Evolutionary conservation across 2,888 invertebrate species (phyloP).

Genomic region (Cephus pygmeus): DNA sequence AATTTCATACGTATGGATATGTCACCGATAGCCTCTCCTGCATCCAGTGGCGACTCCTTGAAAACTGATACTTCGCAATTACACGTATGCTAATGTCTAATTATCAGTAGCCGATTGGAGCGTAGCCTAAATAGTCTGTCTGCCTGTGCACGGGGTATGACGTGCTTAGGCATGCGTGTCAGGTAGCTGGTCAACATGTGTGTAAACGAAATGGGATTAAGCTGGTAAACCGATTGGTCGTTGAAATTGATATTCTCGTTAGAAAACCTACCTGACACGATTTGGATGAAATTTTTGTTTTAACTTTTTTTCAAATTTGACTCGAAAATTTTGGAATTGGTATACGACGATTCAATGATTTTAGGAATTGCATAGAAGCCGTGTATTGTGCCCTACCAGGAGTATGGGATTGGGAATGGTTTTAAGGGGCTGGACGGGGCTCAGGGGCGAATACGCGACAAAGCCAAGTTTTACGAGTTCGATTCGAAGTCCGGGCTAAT

Average conservation of each 20-base stretch:
- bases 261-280: too few species aligned
- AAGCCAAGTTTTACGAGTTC: constrained; percentile 17
- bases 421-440: not conserved
- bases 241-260: too few species aligned
- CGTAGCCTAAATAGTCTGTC: constrained; percentile 1
- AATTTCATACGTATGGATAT: constrained; percentile 2
- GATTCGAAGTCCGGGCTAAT: constrained; percentile 32
- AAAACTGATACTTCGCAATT: constrained; percentile 21
- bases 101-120: constrained; percentile 21
- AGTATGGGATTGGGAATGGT: not conserved
- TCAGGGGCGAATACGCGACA: not conserved
- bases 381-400: not conserved
- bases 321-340: not conserved
- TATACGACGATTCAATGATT: not conserved
- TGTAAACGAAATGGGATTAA: not conserved
- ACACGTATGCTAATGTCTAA: constrained; percentile 29
- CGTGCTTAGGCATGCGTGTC: not conserved
- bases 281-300: too few species aligned
- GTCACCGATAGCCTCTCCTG: not conserved
- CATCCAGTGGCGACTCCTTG: not conserved
- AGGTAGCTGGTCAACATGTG: not conserved
- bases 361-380: not conserved
- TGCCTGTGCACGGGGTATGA: not conserved
- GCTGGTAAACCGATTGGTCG: not conserved
- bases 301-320: not conserved